Percentiles rank a stretch among this genome's conserved stretches.
Evolutionary conservation across 37 sponge, comb jelly and placozoan species (phyloP).

Genomic region (Amphimedon queenslandica): DNA sequence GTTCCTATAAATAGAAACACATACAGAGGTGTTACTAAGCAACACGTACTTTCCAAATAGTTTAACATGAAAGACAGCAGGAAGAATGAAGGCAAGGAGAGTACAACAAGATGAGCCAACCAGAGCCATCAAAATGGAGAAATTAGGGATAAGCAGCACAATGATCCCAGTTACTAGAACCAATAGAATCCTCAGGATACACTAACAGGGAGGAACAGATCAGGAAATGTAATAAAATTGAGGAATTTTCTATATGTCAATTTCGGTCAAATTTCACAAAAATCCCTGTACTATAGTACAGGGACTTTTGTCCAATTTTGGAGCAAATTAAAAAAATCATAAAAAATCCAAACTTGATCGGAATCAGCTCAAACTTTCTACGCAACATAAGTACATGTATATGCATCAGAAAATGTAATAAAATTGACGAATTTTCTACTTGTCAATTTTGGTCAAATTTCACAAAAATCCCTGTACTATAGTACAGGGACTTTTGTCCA

Average conservation of each 20-base stretch:
- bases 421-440: too few species aligned
- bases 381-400: too few species aligned
- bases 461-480: too few species aligned
- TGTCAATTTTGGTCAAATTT: too few species aligned
- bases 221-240: neutral
- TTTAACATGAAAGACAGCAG: conserved; percentile 86
- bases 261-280: too few species aligned
- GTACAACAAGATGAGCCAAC: conserved; percentile 92
- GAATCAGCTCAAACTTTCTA: too few species aligned
- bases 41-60: conserved; percentile 42
- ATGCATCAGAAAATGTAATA: too few species aligned
- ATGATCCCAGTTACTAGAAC: conserved; percentile 78
- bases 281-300: too few species aligned
- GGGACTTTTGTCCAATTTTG: too few species aligned
- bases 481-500: too few species aligned
- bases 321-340: neutral
- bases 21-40: neutral
- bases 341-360: neutral
- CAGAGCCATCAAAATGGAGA: conserved; percentile 92
- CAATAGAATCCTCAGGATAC: conserved; percentile 47
- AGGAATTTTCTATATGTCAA: too few species aligned
- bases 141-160: conserved; percentile 76
- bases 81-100: conserved; percentile 88
- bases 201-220: conserved; percentile 22
- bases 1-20: neutral